These are phyloP conservation scores for Cephalopterus ornatus DNA, from an alignment of 2,113 vertebrate genomes.

Conservation along the genomic window DNA sequence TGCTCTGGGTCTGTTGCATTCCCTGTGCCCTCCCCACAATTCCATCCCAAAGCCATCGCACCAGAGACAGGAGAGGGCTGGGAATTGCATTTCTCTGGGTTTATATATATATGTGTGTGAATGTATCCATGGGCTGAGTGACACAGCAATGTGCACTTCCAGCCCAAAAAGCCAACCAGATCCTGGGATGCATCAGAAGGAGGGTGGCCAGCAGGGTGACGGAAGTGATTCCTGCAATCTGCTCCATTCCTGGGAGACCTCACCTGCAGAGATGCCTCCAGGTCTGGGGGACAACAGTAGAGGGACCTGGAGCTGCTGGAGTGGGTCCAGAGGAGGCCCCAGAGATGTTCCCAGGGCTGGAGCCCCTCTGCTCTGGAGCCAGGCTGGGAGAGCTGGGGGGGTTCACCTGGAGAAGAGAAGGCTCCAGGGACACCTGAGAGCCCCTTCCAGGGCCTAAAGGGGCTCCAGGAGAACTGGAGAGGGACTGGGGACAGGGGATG, in stretches of 20 bases:
- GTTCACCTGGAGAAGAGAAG: rapidly evolving
- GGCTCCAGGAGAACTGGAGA: neutral
- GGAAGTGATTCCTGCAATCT: neutral
- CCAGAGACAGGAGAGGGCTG: neutral
- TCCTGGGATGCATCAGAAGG: neutral
- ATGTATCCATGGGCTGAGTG: neutral
- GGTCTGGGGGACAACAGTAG: neutral
- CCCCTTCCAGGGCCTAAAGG: rapidly evolving
- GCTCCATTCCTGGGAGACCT: neutral
- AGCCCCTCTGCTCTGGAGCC: neutral
- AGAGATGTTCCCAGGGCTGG: rapidly evolving
- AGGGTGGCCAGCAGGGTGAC: neutral
- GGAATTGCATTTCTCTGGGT: neutral
- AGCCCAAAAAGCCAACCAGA: neutral
- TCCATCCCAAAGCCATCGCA: neutral
- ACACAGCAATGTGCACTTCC: neutral
- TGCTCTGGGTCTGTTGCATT: rapidly evolving
- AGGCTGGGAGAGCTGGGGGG: neutral
- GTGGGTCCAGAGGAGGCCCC: rapidly evolving
- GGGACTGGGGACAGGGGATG: neutral
- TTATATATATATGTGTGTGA: rapidly evolving
- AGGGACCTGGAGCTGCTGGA: neutral
- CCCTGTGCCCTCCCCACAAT: neutral
- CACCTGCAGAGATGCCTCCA: neutral
- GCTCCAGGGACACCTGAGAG: neutral